Base-by-base conservation (phyloP, 2,797 vertebrate genomes). In the Vespertilio murinus region DNA sequence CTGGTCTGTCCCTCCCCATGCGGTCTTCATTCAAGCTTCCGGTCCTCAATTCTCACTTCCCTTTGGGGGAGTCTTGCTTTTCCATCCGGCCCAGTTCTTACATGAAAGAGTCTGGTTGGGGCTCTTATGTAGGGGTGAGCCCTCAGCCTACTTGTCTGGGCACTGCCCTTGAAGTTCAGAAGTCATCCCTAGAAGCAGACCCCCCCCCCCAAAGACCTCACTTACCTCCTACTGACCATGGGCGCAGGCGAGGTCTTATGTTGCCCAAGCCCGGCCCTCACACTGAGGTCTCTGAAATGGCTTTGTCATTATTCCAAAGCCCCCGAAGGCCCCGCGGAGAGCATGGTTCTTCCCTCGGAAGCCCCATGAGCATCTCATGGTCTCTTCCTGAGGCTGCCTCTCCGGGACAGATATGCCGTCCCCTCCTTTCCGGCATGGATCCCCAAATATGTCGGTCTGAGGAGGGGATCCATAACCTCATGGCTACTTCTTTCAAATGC, bases 131-230 rank as follows among this genome's bases (percentile, higher is more conserved):
- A 18, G 28, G 22, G 9, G 3, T 5, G 3, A 10, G 25, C 12
- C 45, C 6, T 89, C 22, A 3, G 22, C 18, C 52, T 1, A 0
- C 6, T 28, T 7, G 1, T 20, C 20, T 49, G 14, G 28, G 2
- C 4, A 30, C 3, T 4, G 0, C 33, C 35, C 35, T 61, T 59
- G 84, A 74, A 75, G 5, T 47, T 30, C 20, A 5, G 1, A 42
- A 30, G 16, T 73, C 25, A 38, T n/a, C 56, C 40, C 49, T n/a
- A 35, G 25, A 71, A 75, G 45, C 16, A 65, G 83, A 45, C 8
- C 3, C 17, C 11, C 8, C 40, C 8, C 3, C 17, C 11, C 8
- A 0, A 0, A 8, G 2, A 7, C 12, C 18, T 49, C 30, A 35
- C 30, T 84, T 40, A 35, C 35, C 23, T n/a, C 6, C 30, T 56